Evolutionary conservation across 2,888 invertebrate species (phyloP), one percentile per base, ranked within the genome.

Genomic region (Clistopyga incitator): DNA sequence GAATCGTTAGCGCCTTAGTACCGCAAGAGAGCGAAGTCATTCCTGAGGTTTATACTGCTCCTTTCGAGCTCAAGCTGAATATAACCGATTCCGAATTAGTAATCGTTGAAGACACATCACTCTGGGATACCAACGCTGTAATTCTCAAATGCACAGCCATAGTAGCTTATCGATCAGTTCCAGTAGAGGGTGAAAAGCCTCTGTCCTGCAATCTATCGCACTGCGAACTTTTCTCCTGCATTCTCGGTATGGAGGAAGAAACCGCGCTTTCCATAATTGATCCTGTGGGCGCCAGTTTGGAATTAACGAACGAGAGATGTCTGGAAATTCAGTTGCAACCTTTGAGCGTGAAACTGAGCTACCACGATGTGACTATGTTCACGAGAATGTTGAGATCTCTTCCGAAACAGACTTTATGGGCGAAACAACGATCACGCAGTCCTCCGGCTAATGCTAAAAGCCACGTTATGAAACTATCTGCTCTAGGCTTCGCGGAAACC

Each of bases 41-140:
- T 8, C 52, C 70, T 8, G 84, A 75, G 20, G 91, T 88, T 20
- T 90, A 89, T 34, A 84, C 86, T 83, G 84, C 92, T 13, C 95
- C 95, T 0, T 95, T 97, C 93, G 98, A 99, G 93, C 94, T 99
- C 47, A 98, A 98, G 92, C 94, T 99, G 77, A 99, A 99, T 93
- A 96, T 99, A 34, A 98, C 98, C 0, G 98, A 99, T 93, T 99
- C 98, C 3, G 99, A 99, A 94, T 94, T 99, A 79, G 98, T 99
- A 45, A 95, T 99, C 47, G 97, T 99, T 0, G 99, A 99, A 93
- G 97, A 99, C 92, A 96, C 97, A 0, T 96, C 97, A 0, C 95
- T 97, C 18, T 95, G 96, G 94, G 98, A 99, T 92, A 97, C 98
- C 0, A 98, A 98, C 92, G 98, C 99, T 0, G 97, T 99, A 13